A percentile compares a stretch with the other conserved stretches of the same genome.
phyloP scores from a whole-genome alignment of 1,140 invertebrate genomes.

The Brachionus asplanchnoidis region DNA sequence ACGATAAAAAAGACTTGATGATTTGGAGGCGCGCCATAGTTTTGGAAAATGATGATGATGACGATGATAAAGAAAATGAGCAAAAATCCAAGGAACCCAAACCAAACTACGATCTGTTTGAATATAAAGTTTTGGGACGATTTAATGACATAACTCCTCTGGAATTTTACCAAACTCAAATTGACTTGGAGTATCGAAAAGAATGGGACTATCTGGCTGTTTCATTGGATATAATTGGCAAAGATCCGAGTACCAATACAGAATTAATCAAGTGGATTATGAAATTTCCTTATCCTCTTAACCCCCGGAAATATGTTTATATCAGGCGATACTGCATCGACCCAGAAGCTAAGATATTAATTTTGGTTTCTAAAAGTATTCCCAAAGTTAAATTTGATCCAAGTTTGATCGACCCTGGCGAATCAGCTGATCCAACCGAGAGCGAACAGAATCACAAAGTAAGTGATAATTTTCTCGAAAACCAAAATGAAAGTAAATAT shows the following conservation, averaged over 20 bases:
- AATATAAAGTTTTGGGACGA: conserved; percentile 33
- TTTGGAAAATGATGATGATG: conserved; percentile 3
- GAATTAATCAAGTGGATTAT: conserved; percentile 33
- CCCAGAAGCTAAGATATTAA: background rate
- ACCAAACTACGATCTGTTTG: conserved; percentile 20
- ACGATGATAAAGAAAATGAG: background rate
- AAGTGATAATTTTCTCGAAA: background rate
- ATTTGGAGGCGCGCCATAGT: conserved; percentile 3
- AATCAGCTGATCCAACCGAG: background rate
- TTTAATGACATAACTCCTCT: conserved; percentile 20
- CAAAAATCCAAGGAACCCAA: background rate
- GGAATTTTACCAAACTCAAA: conserved; percentile 30
- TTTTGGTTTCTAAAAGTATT: conserved; percentile 28
- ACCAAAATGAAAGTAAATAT: background rate
- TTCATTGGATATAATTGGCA: background rate
- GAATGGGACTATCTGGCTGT: conserved; percentile 34
- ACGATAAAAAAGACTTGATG: conserved; percentile 27
- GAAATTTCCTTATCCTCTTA: conserved; percentile 30
- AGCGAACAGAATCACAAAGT: background rate
- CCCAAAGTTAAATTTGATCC: background rate
- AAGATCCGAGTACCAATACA: background rate
- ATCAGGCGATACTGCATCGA: conserved; percentile 5
- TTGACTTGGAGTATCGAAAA: conserved; percentile 36
- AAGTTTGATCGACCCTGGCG: background rate
- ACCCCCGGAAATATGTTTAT: conserved; percentile 4